Percentiles rank a stretch among this genome's conserved stretches.
Conservation (phyloP, 1,140 invertebrate genomes). For the Ips nitidus region DNA sequence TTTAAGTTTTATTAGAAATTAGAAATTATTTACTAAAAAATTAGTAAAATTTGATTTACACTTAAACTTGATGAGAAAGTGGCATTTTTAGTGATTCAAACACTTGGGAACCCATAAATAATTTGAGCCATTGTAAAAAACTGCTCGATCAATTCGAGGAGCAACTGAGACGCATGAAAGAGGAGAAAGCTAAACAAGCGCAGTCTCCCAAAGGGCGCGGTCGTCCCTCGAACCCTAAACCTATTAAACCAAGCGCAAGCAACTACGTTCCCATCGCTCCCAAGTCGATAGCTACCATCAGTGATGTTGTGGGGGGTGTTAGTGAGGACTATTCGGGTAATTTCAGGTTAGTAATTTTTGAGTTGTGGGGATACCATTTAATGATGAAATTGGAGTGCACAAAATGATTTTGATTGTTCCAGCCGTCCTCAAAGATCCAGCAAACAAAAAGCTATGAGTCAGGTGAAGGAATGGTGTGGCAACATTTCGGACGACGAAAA, state of each 20-base stretch:
- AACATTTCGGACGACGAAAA: constrained; percentile 64
- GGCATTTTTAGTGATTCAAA: constrained; percentile 29
- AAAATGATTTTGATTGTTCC: not conserved
- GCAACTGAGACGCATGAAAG: constrained; percentile 72
- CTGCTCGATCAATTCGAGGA: constrained; percentile 78
- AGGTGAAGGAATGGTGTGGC: constrained; percentile 82
- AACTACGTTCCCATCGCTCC: constrained; percentile 22
- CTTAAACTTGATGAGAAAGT: not conserved
- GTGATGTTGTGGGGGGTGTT: constrained; percentile 19
- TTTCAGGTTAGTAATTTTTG: constrained; percentile 17
- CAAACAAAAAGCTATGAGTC: constrained; percentile 77
- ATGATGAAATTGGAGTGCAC: not conserved
- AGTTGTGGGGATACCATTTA: too few species aligned
- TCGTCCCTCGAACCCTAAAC: constrained; percentile 46
- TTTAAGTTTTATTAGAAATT: too few species aligned
- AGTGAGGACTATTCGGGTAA: constrained; percentile 42
- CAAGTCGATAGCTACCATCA: constrained; percentile 3
- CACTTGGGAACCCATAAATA: constrained; percentile 76
- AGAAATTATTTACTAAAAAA: constrained; percentile 1
- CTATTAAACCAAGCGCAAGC: constrained; percentile 6
- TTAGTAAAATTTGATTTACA: not conserved
- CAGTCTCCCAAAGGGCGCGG: constrained; percentile 46
- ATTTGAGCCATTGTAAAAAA: constrained; percentile 71
- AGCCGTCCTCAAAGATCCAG: constrained; percentile 74
- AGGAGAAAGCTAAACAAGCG: constrained; percentile 62